phyloP scores from a whole-genome alignment of 2,113 vertebrate genomes.

The Pollachius pollachius region DNA sequence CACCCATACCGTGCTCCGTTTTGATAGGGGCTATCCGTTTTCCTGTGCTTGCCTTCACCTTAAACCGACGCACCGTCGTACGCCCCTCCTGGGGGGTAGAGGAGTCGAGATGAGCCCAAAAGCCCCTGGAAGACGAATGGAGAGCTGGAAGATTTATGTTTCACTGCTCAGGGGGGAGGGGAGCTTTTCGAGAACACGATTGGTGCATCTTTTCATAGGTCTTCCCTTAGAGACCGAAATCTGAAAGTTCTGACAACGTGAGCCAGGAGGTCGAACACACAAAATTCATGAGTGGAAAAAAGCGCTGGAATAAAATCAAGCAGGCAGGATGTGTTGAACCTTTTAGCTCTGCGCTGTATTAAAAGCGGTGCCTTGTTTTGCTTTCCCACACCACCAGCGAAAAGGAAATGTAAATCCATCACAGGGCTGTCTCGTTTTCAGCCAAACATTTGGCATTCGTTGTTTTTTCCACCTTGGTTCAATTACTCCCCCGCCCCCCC shows the following conservation, averaged over 20 bases:
- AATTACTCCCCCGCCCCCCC: too few relatives aligned
- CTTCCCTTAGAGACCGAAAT: conserved; percentile 45
- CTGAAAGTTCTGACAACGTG: not conserved
- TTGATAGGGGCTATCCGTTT: too few relatives aligned
- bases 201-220: conserved; percentile 33
- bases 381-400: conserved; percentile 22
- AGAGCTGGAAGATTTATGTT: conserved; percentile 24
- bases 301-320: not conserved
- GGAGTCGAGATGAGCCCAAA: conserved; percentile 29
- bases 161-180: conserved; percentile 30
- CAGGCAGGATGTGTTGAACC: conserved; percentile 39
- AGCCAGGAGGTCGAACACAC: not conserved
- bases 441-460: too few relatives aligned
- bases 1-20: too few relatives aligned
- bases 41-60: too few relatives aligned
- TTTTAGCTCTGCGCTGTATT: conserved; percentile 30
- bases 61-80: too few relatives aligned
- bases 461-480: too few relatives aligned
- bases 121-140: conserved; percentile 40
- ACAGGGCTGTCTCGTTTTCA: not conserved
- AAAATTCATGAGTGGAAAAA: conserved; percentile 7
- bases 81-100: conserved; percentile 10
- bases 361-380: conserved; percentile 43
- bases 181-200: conserved; percentile 38
- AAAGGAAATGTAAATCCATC: conserved; percentile 36